Percentiles rank a stretch among this genome's conserved stretches.
phyloP scores from a whole-genome alignment of 2,888 invertebrate species.

The Fabriciana adippe region DNA sequence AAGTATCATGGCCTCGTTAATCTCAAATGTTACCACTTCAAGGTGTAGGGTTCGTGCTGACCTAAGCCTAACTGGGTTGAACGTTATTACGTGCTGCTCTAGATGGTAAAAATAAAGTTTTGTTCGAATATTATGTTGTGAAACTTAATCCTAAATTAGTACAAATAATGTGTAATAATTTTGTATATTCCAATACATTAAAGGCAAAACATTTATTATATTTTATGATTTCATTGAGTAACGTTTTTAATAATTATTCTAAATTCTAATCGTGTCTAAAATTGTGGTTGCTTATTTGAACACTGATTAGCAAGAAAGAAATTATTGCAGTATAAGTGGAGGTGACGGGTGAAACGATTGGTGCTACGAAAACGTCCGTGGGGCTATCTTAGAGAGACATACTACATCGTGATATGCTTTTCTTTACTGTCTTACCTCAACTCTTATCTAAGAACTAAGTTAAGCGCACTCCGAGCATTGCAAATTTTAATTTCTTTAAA shows the following conservation, averaged over 20 bases:
- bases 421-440: conserved; percentile 58
- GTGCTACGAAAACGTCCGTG: conserved; percentile 36
- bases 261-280: too few relatives aligned
- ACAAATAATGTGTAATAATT: too few relatives aligned
- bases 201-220: too few relatives aligned
- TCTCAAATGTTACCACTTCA: conserved; percentile 33
- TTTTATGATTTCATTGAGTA: too few relatives aligned
- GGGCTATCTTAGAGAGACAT: conserved; percentile 48
- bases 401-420: conserved; percentile 62
- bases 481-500: too few relatives aligned
- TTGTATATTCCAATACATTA: too few relatives aligned
- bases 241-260: too few relatives aligned
- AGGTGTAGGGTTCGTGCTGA: conserved; percentile 34
- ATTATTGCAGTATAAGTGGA: too few relatives aligned
- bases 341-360: conserved; percentile 66
- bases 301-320: too few relatives aligned
- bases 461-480: neutral
- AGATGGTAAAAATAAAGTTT: conserved; percentile 35
- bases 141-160: too few relatives aligned
- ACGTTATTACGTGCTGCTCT: conserved; percentile 36
- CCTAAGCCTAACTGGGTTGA: conserved; percentile 39
- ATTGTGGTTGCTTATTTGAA: too few relatives aligned
- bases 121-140: conserved; percentile 18
- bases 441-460: neutral
- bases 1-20: conserved; percentile 39